phyloP scores from a whole-genome alignment of 2,797 vertebrate species.

The Acanthiza pusilla region DNA sequence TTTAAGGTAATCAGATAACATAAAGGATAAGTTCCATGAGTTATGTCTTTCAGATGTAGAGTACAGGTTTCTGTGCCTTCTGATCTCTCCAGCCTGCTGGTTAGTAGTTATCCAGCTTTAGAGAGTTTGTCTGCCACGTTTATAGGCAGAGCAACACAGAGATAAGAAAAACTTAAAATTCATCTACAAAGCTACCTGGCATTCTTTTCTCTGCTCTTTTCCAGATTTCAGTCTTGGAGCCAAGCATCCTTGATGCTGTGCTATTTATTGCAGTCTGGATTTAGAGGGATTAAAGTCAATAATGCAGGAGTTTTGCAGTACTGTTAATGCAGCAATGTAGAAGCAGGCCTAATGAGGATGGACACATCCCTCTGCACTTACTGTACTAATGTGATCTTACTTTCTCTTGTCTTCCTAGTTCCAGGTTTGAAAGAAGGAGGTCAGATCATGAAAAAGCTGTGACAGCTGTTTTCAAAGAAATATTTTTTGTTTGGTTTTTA shows the following conservation, averaged over 20 bases:
- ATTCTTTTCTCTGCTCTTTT: neutral
- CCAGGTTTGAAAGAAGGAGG: neutral
- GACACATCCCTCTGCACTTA: neutral
- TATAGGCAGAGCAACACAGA: neutral
- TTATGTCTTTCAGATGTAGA: neutral
- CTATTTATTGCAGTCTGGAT: neutral
- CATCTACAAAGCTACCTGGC: neutral
- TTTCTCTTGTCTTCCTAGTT: conserved; percentile 7
- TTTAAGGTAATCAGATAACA: neutral
- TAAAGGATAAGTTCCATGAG: neutral
- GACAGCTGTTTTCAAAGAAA: neutral
- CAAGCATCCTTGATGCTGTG: neutral
- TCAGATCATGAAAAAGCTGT: neutral
- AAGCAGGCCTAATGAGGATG: neutral
- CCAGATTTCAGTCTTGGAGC: neutral
- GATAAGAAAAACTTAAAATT: neutral
- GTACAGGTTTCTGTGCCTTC: neutral
- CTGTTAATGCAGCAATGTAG: neutral
- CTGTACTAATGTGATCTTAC: neutral
- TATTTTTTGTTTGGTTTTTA: neutral
- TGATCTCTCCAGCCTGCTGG: neutral
- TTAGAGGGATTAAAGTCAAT: neutral
- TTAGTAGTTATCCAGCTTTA: neutral
- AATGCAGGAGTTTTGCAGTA: neutral
- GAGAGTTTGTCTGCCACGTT: neutral